phyloP scores from a whole-genome alignment of 2,113 vertebrate species.

The Chelonoidis abingdonii region DNA sequence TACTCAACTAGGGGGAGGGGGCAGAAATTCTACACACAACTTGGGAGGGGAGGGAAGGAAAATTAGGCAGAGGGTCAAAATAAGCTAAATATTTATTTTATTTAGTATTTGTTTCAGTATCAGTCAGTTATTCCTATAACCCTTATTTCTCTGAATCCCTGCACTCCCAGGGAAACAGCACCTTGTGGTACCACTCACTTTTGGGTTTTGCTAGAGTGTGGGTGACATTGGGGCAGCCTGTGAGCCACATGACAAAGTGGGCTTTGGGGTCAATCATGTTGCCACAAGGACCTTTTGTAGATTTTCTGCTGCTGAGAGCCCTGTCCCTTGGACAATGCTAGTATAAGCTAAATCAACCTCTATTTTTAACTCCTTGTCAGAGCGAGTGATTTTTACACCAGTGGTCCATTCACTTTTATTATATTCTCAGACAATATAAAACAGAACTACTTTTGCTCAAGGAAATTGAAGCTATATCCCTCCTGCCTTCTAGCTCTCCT shows the following conservation, averaged over 20 bases:
- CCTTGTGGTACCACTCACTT: rapidly evolving
- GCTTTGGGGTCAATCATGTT: not conserved
- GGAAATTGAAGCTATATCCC: rapidly evolving
- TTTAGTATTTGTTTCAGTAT: not conserved
- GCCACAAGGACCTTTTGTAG: not conserved
- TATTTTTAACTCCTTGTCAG: not conserved
- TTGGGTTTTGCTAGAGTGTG: not conserved
- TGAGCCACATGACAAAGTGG: not conserved
- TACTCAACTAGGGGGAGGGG: not conserved
- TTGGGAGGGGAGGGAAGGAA: not conserved
- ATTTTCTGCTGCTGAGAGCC: rapidly evolving
- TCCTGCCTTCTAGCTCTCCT: not conserved
- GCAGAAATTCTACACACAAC: not conserved
- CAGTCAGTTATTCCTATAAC: not conserved
- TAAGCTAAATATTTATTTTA: not conserved
- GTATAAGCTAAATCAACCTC: not conserved
- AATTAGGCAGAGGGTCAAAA: not conserved
- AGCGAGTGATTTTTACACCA: not conserved
- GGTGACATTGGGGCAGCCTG: not conserved
- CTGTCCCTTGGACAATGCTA: not conserved
- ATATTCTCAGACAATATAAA: not conserved
- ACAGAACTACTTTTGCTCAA: not conserved
- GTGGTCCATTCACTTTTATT: not conserved
- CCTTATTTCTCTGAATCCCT: not conserved
- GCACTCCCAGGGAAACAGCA: rapidly evolving